Evolutionary conservation across 2,888 invertebrate genomes (phyloP), one percentile per base, ranked within the genome.

Genomic region (Lymantria monacha): DNA sequence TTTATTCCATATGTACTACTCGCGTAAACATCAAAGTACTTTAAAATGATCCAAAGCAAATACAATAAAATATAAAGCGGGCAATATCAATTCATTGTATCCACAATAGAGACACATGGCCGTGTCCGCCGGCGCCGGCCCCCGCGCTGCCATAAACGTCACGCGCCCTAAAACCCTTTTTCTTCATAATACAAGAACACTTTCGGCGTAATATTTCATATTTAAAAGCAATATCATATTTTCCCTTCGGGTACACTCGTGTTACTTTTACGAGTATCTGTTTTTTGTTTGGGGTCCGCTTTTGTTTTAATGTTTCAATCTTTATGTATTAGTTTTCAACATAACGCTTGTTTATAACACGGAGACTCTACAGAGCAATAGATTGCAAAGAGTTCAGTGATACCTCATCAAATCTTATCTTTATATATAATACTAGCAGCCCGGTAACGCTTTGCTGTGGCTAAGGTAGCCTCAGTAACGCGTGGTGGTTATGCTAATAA

Each of bases 161-260:
- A 88, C 87, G 81, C 72, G 81, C 81, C 83, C 83, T 75, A 48
- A 10, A 53, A 82, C 85, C 86, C 85, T 86, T 86, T 83, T 82
- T 85, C 85, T 85, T 86, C 85, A 84, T 87, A 84, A 78, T 60
- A 60, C 60, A 55, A 74, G 74, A 76, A 78, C 83, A 81, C 79
- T 79, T 81, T 75, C 49, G 51, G 66, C 70, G 70, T 82, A 80
- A 82, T 84, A 85, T 86, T 84, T 89, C 86, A 87, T 83, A 84
- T 87, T 88, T 87, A 87, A 87, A 86, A 83, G 83, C 81, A 81
- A 84, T 86, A 86, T 84, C 81, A 76, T 85, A 85, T 85, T 81
- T 85, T 80, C 73, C 74, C 76, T 79, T 72, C 61, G 72, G 70
- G 59, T 59, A 57, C 62, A 54, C 49, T 61, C 58, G 64, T 72